A percentile compares a stretch with the other conserved stretches of the same genome.
Evolutionary conservation across 2,797 vertebrate species (phyloP).

Genomic region (Coracias cyanogaster): DNA sequence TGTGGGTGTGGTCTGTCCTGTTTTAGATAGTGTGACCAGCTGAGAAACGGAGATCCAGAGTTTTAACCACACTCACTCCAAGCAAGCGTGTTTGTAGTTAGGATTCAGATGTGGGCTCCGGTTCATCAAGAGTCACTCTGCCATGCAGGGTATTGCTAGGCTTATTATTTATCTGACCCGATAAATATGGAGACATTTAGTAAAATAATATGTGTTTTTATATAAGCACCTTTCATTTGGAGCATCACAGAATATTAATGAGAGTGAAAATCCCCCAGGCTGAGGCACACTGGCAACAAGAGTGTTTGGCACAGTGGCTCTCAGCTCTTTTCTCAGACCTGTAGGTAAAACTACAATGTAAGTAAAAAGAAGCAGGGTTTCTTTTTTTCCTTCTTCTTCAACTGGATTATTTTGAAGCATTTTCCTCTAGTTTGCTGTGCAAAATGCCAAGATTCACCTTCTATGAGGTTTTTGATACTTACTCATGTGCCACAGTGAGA

Average conservation of each 20-base stretch:
- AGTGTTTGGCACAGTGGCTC: not conserved
- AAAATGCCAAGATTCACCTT: not conserved
- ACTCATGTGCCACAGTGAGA: accelerated
- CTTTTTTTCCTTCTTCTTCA: not conserved
- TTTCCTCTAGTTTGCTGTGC: not conserved
- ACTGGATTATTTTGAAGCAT: not conserved
- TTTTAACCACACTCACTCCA: not conserved
- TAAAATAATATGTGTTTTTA: not conserved
- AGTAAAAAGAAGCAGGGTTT: not conserved
- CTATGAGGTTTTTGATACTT: not conserved
- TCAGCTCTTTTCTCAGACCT: not conserved
- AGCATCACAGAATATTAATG: not conserved
- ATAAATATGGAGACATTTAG: not conserved
- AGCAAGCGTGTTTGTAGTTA: accelerated
- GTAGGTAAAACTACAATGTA: not conserved
- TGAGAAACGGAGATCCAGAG: not conserved
- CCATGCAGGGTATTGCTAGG: not conserved
- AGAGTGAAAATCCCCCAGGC: not conserved
- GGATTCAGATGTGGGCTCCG: not conserved
- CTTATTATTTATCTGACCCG: not conserved
- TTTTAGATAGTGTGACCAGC: not conserved
- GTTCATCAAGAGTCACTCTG: accelerated
- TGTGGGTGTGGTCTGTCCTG: not conserved
- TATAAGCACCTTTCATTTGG: not conserved
- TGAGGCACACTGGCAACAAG: accelerated